These are phyloP conservation scores for Corythoichthys haematopterus DNA, from an alignment of 2,113 vertebrate species.

Conservation along the genomic window DNA sequence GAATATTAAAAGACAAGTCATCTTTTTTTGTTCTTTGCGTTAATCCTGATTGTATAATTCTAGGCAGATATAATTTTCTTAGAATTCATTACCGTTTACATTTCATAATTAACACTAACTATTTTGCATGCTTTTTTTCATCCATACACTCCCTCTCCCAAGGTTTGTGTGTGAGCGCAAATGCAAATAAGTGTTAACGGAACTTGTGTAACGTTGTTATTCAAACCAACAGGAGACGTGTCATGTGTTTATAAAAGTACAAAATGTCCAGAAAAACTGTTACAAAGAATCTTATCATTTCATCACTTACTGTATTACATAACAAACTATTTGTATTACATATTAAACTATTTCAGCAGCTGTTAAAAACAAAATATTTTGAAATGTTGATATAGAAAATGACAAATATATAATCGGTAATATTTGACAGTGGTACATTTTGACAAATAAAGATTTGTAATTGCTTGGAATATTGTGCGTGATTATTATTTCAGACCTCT, in stretches of 20 bases:
- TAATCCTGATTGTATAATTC: neutral
- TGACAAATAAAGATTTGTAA: slow-evolving; percentile 70
- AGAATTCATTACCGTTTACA: slow-evolving; percentile 2
- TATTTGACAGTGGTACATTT: slow-evolving; percentile 61
- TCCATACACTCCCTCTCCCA: too few relatives aligned
- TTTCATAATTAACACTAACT: neutral
- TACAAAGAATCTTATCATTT: slow-evolving; percentile 17
- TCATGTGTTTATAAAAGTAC: neutral
- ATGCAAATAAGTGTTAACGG: slow-evolving; percentile 12
- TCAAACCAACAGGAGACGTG: neutral
- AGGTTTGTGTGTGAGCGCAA: neutral
- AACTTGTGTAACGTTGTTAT: neutral
- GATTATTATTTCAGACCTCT: slow-evolving; percentile 6
- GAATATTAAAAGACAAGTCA: neutral
- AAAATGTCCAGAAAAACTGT: slow-evolving; percentile 3
- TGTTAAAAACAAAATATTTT: slow-evolving; percentile 31
- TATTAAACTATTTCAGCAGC: neutral
- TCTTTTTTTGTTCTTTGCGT: slow-evolving; percentile 15
- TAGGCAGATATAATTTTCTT: neutral
- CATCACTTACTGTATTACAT: slow-evolving; percentile 37
- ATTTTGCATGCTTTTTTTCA: neutral
- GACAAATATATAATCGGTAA: slow-evolving; percentile 27
- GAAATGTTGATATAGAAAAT: slow-evolving; percentile 39
- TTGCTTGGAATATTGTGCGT: slow-evolving; percentile 44
- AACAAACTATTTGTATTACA: neutral